These are phyloP conservation scores for Pteruthius melanotis DNA, from an alignment of 2,113 vertebrate species.

Conservation along the genomic window DNA sequence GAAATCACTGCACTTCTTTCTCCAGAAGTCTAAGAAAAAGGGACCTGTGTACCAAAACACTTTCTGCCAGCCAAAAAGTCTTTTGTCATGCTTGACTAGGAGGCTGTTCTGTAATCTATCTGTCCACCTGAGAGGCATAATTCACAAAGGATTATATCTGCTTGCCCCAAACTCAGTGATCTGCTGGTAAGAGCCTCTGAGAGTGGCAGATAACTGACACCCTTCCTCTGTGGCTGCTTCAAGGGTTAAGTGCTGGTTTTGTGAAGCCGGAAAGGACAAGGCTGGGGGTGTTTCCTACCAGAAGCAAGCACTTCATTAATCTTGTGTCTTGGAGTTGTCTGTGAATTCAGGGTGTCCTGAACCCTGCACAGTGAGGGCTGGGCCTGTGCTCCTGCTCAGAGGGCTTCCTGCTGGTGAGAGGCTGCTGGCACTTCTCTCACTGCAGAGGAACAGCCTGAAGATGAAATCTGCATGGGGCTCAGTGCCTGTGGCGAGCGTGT, in stretches of 20 bases:
- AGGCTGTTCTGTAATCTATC: not conserved
- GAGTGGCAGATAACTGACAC: not conserved
- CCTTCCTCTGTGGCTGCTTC: not conserved
- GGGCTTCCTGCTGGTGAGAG: not conserved
- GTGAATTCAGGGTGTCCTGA: not conserved
- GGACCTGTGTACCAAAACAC: not conserved
- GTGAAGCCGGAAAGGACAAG: not conserved
- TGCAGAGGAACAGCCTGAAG: not conserved
- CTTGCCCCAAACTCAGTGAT: not conserved
- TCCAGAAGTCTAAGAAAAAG: not conserved
- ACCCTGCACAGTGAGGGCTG: not conserved
- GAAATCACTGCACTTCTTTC: not conserved
- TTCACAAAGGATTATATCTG: not conserved
- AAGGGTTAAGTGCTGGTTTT: not conserved
- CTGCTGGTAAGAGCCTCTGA: not conserved
- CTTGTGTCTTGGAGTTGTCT: not conserved
- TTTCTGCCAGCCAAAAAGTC: not conserved
- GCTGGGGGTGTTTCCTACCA: not conserved
- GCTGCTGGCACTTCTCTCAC: not conserved
- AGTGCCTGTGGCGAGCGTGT: not conserved
- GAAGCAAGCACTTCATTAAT: not conserved
- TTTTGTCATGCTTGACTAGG: not conserved
- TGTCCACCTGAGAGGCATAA: not conserved
- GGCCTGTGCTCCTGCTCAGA: not conserved
- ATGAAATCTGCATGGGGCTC: not conserved